phyloP scores from a whole-genome alignment of 2,113 vertebrate genomes.

The Notothenia coriiceps region DNA sequence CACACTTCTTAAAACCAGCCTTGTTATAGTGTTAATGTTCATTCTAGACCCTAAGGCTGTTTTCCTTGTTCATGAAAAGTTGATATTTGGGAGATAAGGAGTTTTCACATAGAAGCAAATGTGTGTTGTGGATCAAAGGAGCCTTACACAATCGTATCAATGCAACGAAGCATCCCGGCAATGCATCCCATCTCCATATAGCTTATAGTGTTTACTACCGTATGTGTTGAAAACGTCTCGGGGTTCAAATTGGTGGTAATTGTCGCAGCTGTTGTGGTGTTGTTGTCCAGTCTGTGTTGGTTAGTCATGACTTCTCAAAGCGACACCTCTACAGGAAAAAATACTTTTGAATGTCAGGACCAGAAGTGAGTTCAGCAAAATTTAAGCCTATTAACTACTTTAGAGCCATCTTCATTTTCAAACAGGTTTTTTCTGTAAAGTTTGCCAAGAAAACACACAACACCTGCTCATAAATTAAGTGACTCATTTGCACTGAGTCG shows the following conservation, averaged over 20 bases:
- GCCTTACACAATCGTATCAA: slow-evolving; percentile 25
- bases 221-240: neutral
- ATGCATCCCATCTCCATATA: slow-evolving; percentile 10
- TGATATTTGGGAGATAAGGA: slow-evolving; percentile 12
- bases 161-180: slow-evolving; percentile 9
- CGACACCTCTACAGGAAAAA: neutral
- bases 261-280: neutral
- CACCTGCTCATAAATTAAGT: slow-evolving; percentile 10
- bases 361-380: slow-evolving; percentile 8
- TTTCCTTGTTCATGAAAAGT: slow-evolving; percentile 7
- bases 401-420: neutral
- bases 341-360: slow-evolving; percentile 39
- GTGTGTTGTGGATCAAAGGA: slow-evolving; percentile 36
- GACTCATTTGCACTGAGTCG: slow-evolving; percentile 18
- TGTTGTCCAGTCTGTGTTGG: neutral
- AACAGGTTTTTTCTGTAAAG: neutral
- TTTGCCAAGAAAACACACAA: slow-evolving; percentile 31
- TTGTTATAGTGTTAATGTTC: neutral
- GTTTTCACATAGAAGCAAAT: slow-evolving; percentile 3
- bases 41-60: neutral
- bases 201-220: neutral
- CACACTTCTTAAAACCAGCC: neutral
- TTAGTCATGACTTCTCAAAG: neutral
- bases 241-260: slow-evolving; percentile 1
- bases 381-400: slow-evolving; percentile 19